Percentiles rank a stretch among this genome's conserved stretches.
Conservation (phyloP, 2,888 invertebrate genomes). For the Exephanes ischioxanthus region DNA sequence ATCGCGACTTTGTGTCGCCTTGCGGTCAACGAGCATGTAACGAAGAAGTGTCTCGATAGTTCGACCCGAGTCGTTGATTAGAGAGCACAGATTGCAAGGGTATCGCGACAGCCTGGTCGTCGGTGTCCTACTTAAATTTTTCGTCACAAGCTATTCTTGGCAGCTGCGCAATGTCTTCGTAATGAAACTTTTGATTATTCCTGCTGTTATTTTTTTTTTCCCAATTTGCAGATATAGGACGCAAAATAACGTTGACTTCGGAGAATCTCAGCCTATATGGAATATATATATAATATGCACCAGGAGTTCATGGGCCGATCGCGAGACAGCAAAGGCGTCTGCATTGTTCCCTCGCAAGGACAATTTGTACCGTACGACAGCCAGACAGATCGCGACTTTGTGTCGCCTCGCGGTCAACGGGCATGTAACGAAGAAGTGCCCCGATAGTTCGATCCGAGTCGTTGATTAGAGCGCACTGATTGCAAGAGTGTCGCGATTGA, state of each 20-base stretch:
- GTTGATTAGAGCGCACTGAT: constrained; percentile 76
- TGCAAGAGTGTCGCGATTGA: constrained; percentile 72
- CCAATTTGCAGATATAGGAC: not conserved
- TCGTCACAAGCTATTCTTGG: no score
- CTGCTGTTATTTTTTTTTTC: no score
- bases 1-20: constrained; percentile 49
- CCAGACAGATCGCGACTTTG: constrained; percentile 57
- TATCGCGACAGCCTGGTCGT: constrained; percentile 64
- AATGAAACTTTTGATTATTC: no score
- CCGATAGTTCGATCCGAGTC: constrained; percentile 72
- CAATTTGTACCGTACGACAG: constrained; percentile 77
- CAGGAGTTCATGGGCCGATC: constrained; percentile 55
- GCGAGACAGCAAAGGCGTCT: constrained; percentile 40
- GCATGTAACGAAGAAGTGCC: constrained; percentile 63
- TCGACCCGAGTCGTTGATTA: constrained; percentile 76
- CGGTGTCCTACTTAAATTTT: no score
- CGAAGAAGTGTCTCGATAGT: constrained; percentile 66
- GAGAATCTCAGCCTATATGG: not conserved
- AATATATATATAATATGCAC: not conserved
- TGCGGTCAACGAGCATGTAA: constrained; percentile 44
- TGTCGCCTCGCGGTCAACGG: constrained; percentile 38
- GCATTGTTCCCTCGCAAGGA: constrained; percentile 66
- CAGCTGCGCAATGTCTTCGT: no score
- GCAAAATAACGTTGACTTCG: not conserved
- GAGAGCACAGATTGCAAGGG: constrained; percentile 73